These are phyloP conservation scores for Orchesella flavescens DNA, from an alignment of 2,888 invertebrate genomes.

Conservation along the genomic window DNA sequence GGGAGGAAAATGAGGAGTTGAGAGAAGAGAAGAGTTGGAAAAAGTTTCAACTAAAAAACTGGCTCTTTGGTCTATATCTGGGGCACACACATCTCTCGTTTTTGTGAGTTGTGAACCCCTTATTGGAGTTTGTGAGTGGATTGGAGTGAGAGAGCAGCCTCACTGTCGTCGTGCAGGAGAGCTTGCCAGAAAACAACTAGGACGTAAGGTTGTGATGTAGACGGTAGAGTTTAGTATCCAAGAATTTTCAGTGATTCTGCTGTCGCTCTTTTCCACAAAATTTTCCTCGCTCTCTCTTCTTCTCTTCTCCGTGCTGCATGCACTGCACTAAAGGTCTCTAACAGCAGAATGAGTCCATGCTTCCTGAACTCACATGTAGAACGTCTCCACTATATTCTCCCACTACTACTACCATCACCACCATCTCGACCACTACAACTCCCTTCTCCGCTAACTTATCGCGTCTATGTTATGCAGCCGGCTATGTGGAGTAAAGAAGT, in stretches of 20 bases:
- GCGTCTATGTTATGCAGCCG: not conserved
- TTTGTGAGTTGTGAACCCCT: slow-evolving; percentile 18
- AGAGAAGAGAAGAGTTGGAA: slow-evolving; percentile 2
- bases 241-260: slow-evolving; percentile 58
- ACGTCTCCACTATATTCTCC: not conserved
- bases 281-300: not conserved
- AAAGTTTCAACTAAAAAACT: not conserved
- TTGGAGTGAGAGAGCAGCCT: slow-evolving; percentile 63
- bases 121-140: not conserved
- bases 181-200: slow-evolving; percentile 72
- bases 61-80: slow-evolving; percentile 38
- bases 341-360: slow-evolving; percentile 41
- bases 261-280: slow-evolving; percentile 4
- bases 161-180: slow-evolving; percentile 68
- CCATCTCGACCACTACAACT: slow-evolving; percentile 16
- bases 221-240: slow-evolving; percentile 65
- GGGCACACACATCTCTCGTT: slow-evolving; percentile 36
- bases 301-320: slow-evolving; percentile 21
- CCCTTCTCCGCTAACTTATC: not conserved
- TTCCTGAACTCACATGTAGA: slow-evolving; percentile 16
- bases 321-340: slow-evolving; percentile 30
- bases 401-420: slow-evolving; percentile 1
- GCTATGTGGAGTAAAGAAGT: slow-evolving; percentile 18
- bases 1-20: slow-evolving; percentile 20
- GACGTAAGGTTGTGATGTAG: slow-evolving; percentile 69